Evolutionary conservation across 2,797 vertebrate genomes (phyloP), one percentile per base, ranked within the genome.

Genomic region (Orestias chungarensis): DNA sequence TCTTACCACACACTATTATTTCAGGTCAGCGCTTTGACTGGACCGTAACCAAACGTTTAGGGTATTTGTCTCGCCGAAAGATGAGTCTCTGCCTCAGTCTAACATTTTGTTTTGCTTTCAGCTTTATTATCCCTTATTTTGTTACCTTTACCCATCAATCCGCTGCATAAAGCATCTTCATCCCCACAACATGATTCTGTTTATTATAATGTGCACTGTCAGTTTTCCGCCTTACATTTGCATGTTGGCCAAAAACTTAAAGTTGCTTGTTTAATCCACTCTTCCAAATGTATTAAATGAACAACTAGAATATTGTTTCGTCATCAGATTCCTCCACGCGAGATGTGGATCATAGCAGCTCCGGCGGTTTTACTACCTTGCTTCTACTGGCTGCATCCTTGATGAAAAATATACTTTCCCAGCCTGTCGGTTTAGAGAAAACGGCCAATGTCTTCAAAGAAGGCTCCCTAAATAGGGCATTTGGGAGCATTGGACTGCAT

Each of bases 401-500:
- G 15, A 31, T 55, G 18, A 55, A 55, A 18, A 31, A 6, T 18
- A 9, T 31, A 17, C 20, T 55, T 55, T 55, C 29, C 54, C 15
- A 55, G 29, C 2, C 12, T 31, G 15, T 18, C 27, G 18, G 4
- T 5, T 55, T 31, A 55, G 27, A 17, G 29, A 31, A 31, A 55
- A 6, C 29, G 29, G 6, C 29, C n/a, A n/a, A n/a, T n/a, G n/a
- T n/a, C 17, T 20, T 46, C 20, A 46, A 46, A 46, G 50, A 27
- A 67, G 2, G 43, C 62, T 20, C 17, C 20, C 11, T 14, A 17
- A 3, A 61, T 20, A 59, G 66, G 44, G 17, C 3, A 14, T 18
- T 55, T 49, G 49, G 50, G 64, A 55, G 59, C 43, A 64, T 46
- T n/a, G 47, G 47, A 25, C 14, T 50, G n/a, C 25, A 50, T 50